Evolutionary conservation across 2,113 vertebrate species (phyloP).

Genomic region (Triplophysa rosa): DNA sequence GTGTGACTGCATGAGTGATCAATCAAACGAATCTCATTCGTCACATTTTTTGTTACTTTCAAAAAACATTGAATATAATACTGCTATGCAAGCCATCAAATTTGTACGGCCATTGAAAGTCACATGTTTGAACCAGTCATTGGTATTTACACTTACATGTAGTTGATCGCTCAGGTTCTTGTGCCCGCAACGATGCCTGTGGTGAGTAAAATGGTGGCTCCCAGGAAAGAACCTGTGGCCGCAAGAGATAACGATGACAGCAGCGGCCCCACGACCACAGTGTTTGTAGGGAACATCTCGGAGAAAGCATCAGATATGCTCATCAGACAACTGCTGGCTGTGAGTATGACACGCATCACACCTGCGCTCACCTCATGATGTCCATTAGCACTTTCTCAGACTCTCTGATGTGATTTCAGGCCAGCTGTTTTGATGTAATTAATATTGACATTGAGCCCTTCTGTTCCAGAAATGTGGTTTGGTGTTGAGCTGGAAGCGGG

Average conservation of each 20-base stretch:
- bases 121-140: too few species aligned
- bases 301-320: slow-evolving; percentile 99
- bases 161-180: slow-evolving; percentile 77
- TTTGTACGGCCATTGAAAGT: not conserved
- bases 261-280: slow-evolving; percentile 93
- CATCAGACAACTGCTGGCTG: slow-evolving; percentile 93
- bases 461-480: slow-evolving; percentile 91
- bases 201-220: slow-evolving; percentile 89
- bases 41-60: too few species aligned
- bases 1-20: too few species aligned
- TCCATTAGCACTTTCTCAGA: not conserved
- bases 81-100: not conserved
- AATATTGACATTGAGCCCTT: not conserved
- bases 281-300: slow-evolving; percentile 98
- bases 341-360: slow-evolving; percentile 69
- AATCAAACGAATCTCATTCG: not conserved
- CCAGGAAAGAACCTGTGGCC: slow-evolving; percentile 81
- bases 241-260: slow-evolving; percentile 86
- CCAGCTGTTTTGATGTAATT: too few species aligned
- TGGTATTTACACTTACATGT: not conserved
- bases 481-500: slow-evolving; percentile 98
- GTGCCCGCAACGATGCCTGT: slow-evolving; percentile 86
- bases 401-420: too few species aligned
- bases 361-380: too few species aligned
- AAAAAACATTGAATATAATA: too few species aligned